A percentile compares a stretch with the other conserved stretches of the same genome.
These are phyloP conservation scores for Stenolophus ochropezus DNA, from an alignment of 2,888 invertebrate genomes.

Conservation along the genomic window DNA sequence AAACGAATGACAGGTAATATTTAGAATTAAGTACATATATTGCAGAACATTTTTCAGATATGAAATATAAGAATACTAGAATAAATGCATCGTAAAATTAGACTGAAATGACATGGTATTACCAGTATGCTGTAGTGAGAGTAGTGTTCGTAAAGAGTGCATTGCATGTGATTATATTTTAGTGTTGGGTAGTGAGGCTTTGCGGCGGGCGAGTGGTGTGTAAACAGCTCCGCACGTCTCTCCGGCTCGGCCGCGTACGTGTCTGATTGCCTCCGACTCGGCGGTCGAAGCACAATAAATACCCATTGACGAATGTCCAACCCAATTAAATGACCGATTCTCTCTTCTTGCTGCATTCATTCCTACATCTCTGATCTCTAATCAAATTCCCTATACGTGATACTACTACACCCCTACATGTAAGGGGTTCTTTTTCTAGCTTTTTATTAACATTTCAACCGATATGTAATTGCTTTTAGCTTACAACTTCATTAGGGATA, in stretches of 20 bases:
- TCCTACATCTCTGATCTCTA: conserved; percentile 27
- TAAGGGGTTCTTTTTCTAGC: too few relatives aligned
- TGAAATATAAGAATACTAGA: too few relatives aligned
- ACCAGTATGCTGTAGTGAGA: too few relatives aligned
- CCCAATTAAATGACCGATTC: conserved; percentile 52
- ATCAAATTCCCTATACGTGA: conserved; percentile 21
- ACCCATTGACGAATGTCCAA: conserved; percentile 57
- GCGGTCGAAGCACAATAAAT: conserved; percentile 41
- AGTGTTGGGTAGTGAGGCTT: not conserved
- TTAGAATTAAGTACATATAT: too few relatives aligned
- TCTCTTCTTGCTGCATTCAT: conserved; percentile 40
- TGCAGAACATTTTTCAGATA: too few relatives aligned
- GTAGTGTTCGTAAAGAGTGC: not conserved
- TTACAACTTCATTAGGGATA: too few relatives aligned
- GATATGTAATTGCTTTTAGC: too few relatives aligned
- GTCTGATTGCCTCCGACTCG: conserved; percentile 46
- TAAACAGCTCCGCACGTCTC: conserved; percentile 21
- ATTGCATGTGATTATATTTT: conserved; percentile 2
- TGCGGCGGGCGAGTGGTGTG: not conserved
- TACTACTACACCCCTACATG: not conserved
- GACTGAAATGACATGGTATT: too few relatives aligned
- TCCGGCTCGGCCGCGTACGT: conserved; percentile 36
- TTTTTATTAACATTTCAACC: too few relatives aligned
- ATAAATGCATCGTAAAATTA: too few relatives aligned
- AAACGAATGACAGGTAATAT: too few relatives aligned